These are phyloP conservation scores for Drosophila greeni DNA, from an alignment of 2,888 invertebrate species.

Conservation along the genomic window DNA sequence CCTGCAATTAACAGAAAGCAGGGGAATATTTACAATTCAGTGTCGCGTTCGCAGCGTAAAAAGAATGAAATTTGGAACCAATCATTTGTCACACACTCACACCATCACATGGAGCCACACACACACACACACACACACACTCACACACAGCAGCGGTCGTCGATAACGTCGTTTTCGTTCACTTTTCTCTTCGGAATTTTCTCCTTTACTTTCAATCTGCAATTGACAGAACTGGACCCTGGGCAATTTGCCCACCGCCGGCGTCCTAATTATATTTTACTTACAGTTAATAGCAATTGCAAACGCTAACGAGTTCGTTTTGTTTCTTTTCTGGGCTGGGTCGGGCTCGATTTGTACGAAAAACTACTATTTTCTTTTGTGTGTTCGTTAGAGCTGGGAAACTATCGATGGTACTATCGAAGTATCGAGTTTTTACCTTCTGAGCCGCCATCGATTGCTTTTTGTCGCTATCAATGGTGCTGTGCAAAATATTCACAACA, in stretches of 20 bases:
- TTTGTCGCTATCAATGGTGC: too few species aligned
- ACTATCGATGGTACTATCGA: too few species aligned
- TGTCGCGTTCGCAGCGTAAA: conserved; percentile 19
- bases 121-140: conserved; percentile 15
- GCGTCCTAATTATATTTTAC: conserved; percentile 45
- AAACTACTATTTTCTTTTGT: conserved; percentile 70
- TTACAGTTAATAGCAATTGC: conserved; percentile 55
- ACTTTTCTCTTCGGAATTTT: conserved; percentile 74
- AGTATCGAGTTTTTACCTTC: too few species aligned
- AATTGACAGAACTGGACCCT: conserved; percentile 1
- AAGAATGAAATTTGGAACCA: conserved; percentile 48
- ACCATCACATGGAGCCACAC: conserved; percentile 19
- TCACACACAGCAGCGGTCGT: conserved; percentile 46
- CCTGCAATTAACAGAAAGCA: conserved; percentile 40
- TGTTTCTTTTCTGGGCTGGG: conserved; percentile 69
- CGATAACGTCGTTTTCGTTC: conserved; percentile 52
- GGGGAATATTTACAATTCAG: conserved; percentile 32
- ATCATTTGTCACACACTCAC: conserved; percentile 46
- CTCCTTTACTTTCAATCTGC: conserved; percentile 45
- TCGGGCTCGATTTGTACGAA: conserved; percentile 68
- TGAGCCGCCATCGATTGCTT: too few species aligned
- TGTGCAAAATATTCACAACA: too few species aligned
- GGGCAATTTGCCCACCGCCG: conserved; percentile 17
- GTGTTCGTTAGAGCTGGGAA: too few species aligned
- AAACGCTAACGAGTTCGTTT: conserved; percentile 54